Conservation (phyloP, 2,888 invertebrate species). For the Ecliptopera silaceata region DNA sequence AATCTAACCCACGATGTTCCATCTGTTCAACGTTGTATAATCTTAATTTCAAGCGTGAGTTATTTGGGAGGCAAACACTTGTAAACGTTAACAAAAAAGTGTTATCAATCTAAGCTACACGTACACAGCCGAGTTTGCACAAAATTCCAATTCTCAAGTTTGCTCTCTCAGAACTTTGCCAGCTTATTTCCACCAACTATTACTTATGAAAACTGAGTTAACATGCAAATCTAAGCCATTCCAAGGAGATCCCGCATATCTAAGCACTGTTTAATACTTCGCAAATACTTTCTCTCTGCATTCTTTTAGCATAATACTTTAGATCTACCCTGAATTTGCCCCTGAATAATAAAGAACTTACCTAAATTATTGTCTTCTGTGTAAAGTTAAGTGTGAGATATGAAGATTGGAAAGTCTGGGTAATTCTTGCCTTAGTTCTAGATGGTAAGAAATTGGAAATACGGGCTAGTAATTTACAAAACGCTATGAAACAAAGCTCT, state of each 20-base stretch:
- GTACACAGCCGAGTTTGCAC: constrained; percentile 17
- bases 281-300: constrained; percentile 46
- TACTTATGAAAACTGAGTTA: constrained; percentile 76
- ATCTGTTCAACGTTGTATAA: not conserved
- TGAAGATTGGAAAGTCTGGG: constrained; percentile 30
- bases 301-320: constrained; percentile 44
- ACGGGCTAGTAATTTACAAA: constrained; percentile 3
- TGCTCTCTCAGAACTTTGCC: constrained; percentile 59
- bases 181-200: constrained; percentile 69
- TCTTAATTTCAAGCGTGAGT: not conserved
- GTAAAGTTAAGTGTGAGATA: constrained; percentile 32
- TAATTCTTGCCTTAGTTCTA: constrained; percentile 13
- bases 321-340: constrained; percentile 45
- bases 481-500: not conserved
- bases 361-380: constrained; percentile 29
- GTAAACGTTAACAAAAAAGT: constrained; percentile 37
- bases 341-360: constrained; percentile 39
- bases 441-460: constrained; percentile 5
- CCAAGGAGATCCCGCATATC: constrained; percentile 54
- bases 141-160: constrained; percentile 63
- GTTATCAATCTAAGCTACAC: constrained; percentile 16
- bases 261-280: constrained; percentile 58
- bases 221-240: constrained; percentile 76
- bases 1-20: too few species aligned
- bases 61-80: constrained; percentile 25